phyloP scores from a whole-genome alignment of 2,113 vertebrate genomes.

The Mellivora capensis region DNA sequence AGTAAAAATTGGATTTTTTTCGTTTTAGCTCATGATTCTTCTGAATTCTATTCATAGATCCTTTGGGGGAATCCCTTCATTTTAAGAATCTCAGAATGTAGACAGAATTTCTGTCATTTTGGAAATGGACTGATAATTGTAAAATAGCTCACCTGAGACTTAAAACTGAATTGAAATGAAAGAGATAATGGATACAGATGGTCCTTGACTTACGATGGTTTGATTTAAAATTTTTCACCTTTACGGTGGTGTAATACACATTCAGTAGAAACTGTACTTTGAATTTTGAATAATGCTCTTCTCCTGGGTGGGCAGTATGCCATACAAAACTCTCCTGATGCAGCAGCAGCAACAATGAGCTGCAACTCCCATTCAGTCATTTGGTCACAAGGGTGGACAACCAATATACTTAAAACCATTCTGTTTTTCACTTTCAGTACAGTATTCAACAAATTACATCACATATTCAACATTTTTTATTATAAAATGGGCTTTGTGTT shows the following conservation, averaged over 20 bases:
- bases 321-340: neutral
- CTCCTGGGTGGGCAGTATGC: neutral
- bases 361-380: neutral
- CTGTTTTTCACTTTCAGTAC: neutral
- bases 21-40: neutral
- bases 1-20: neutral
- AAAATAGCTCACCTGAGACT: neutral
- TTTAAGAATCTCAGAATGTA: neutral
- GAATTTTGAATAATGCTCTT: neutral
- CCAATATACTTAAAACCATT: neutral
- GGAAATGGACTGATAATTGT: neutral
- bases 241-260: neutral
- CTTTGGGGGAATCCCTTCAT: neutral
- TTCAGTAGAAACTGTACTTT: neutral
- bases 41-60: neutral
- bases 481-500: neutral
- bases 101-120: neutral
- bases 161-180: conserved; percentile 21
- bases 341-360: neutral
- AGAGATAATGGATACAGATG: neutral
- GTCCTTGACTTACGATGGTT: neutral
- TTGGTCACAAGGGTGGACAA: neutral
- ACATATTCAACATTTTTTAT: neutral
- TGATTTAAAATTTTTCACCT: neutral
- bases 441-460: neutral